A percentile compares a stretch with the other conserved stretches of the same genome.
These are phyloP conservation scores for Corythaixoides concolor DNA, from an alignment of 2,113 vertebrate genomes.

Conservation along the genomic window DNA sequence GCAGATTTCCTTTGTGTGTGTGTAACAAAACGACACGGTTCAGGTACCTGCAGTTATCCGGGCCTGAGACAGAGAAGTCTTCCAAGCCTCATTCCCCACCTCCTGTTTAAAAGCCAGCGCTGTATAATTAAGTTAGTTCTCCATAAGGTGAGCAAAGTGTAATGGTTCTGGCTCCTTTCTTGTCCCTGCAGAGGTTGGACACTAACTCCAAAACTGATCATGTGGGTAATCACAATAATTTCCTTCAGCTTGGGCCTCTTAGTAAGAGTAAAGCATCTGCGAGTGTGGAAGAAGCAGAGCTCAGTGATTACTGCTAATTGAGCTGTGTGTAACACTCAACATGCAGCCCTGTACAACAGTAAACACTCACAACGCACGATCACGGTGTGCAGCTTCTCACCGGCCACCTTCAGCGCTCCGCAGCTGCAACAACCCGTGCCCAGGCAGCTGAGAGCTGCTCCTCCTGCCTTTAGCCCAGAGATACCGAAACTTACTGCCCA, in stretches of 20 bases:
- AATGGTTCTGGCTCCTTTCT: fast-evolving
- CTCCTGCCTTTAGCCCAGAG: neutral
- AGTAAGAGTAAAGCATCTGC: neutral
- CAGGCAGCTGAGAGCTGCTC: neutral
- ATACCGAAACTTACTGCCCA: neutral
- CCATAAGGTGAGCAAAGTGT: fast-evolving
- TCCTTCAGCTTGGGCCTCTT: neutral
- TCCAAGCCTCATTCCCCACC: neutral
- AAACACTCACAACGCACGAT: fast-evolving
- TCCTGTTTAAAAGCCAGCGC: neutral
- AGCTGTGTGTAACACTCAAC: neutral
- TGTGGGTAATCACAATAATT: fast-evolving
- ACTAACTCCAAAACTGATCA: fast-evolving
- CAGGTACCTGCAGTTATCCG: fast-evolving
- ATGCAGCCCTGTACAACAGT: neutral
- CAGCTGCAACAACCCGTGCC: neutral
- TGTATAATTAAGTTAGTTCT: fast-evolving
- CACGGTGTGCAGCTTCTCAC: fast-evolving
- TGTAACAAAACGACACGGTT: fast-evolving
- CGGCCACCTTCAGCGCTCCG: neutral
- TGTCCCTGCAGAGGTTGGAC: neutral
- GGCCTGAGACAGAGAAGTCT: fast-evolving
- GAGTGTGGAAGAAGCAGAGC: neutral
- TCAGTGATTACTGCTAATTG: neutral
- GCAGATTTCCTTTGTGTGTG: fast-evolving